Conservation (phyloP, 2,113 vertebrate species). For the Nothobranchius kuhntae region DNA sequence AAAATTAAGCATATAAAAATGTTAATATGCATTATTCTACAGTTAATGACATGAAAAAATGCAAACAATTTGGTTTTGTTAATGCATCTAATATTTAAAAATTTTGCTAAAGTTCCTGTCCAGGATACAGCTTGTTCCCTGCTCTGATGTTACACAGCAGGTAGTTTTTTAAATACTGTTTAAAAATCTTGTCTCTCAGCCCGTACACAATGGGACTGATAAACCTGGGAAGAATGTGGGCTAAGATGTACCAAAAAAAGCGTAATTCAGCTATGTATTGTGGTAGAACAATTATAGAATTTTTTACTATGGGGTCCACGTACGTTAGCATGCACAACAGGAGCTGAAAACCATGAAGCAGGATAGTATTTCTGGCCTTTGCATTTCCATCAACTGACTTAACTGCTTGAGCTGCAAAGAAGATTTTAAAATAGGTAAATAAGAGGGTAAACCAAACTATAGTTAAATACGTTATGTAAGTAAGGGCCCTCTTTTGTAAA, state of each 20-base stretch:
- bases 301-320: neutral
- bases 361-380: conserved; percentile 48
- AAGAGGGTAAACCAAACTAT: conserved; percentile 56
- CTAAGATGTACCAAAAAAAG: conserved; percentile 45
- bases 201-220: conserved; percentile 74
- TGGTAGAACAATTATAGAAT: conserved; percentile 9
- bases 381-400: conserved; percentile 25
- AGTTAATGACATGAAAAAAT: too few relatives aligned
- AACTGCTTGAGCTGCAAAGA: conserved; percentile 43
- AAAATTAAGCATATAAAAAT: too few relatives aligned
- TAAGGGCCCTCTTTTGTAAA: conserved; percentile 37
- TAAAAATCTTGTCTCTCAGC: conserved; percentile 63
- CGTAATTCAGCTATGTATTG: rapidly evolving
- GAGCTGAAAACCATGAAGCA: conserved; percentile 53
- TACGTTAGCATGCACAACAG: conserved; percentile 60
- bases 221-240: conserved; percentile 62
- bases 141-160: neutral
- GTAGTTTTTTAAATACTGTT: conserved; percentile 55
- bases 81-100: too few relatives aligned
- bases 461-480: conserved; percentile 30
- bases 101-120: too few relatives aligned
- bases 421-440: conserved; percentile 56
- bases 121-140: neutral
- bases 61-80: too few relatives aligned
- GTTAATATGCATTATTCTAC: too few relatives aligned